phyloP scores from a whole-genome alignment of 2,113 vertebrate species.

The Mungos mungo region DNA sequence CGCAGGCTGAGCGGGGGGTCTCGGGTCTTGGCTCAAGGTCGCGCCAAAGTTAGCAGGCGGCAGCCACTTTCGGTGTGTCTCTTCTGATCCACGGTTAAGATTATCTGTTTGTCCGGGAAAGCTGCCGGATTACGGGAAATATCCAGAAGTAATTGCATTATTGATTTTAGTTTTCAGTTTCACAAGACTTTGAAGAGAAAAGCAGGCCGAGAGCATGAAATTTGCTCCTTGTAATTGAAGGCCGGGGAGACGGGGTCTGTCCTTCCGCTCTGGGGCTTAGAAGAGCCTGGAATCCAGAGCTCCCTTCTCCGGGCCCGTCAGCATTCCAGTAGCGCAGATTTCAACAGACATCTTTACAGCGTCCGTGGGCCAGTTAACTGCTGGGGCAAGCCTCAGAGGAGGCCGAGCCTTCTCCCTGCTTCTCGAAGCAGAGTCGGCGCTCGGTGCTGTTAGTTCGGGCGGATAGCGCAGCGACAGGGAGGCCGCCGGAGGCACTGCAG shows the following conservation, averaged over 20 bases:
- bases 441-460: background rate
- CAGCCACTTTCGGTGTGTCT: background rate
- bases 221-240: slow-evolving; percentile 62
- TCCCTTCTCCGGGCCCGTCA: background rate
- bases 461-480: fast-evolving
- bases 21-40: fast-evolving
- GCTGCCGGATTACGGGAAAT: slow-evolving; percentile 64
- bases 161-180: slow-evolving; percentile 75
- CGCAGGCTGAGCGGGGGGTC: fast-evolving
- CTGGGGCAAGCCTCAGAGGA: background rate
- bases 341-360: background rate
- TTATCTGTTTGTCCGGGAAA: slow-evolving; percentile 47
- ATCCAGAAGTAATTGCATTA: slow-evolving; percentile 69
- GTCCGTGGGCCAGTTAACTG: slow-evolving; percentile 33
- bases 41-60: background rate
- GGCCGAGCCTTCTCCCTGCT: fast-evolving
- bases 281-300: background rate
- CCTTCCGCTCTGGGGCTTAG: background rate
- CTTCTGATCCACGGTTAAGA: background rate
- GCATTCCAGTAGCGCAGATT: slow-evolving; percentile 17
- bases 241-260: background rate
- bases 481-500: background rate
- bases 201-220: slow-evolving; percentile 45
- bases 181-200: slow-evolving; percentile 67
- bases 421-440: background rate